Conservation (phyloP, 35 echinoderm and acorn worm genomes). For the Patiria miniata region DNA sequence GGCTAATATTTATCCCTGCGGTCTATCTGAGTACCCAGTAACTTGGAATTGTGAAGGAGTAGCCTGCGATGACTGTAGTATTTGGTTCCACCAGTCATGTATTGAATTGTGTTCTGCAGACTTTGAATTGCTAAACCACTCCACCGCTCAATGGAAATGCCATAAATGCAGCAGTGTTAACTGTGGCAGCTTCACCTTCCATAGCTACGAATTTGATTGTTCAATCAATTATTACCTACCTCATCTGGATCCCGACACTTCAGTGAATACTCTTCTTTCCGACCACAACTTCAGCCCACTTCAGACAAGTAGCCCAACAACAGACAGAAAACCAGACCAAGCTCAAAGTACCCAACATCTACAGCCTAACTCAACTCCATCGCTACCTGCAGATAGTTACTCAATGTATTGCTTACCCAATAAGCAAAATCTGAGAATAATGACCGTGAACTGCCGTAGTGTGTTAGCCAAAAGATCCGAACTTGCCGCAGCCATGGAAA, state of each 20-base stretch:
- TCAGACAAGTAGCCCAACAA: not conserved
- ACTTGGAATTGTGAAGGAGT: too few species aligned
- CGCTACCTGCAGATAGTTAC: not conserved
- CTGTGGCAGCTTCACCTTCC: not conserved
- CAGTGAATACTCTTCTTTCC: not conserved
- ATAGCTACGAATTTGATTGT: too few species aligned
- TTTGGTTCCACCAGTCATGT: not conserved
- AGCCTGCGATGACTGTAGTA: too few species aligned
- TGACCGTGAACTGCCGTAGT: too few species aligned
- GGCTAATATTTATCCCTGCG: not conserved
- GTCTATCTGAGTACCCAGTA: not conserved
- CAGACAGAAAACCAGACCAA: not conserved
- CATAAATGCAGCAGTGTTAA: conserved; percentile 32
- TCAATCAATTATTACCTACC: not conserved
- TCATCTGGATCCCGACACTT: not conserved
- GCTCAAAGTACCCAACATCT: too few species aligned
- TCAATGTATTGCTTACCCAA: not conserved
- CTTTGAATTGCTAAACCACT: conserved; percentile 14
- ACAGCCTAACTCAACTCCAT: too few species aligned
- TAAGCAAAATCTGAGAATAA: conserved; percentile 10
- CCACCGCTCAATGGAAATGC: conserved; percentile 3
- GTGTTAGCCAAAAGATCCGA: conserved; percentile 33
- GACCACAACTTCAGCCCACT: not conserved
- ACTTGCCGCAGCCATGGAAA: conserved; percentile 42
- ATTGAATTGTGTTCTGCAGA: conserved; percentile 1